Percentiles rank a stretch among this genome's conserved stretches.
These are phyloP conservation scores for Phylloscopus trochilus DNA, from an alignment of 2,113 vertebrate genomes.

Conservation along the genomic window DNA sequence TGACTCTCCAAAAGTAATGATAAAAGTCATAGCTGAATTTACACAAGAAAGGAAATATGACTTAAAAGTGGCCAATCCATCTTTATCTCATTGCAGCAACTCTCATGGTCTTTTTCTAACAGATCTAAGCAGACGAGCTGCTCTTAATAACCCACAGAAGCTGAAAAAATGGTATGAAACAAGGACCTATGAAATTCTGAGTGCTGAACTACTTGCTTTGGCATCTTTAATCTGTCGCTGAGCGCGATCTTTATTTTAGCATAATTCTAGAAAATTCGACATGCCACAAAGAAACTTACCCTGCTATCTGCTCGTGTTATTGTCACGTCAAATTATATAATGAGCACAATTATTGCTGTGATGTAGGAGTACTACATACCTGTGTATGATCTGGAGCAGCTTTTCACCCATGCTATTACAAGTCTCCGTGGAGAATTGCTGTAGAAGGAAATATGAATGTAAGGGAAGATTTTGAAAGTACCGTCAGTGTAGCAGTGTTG, in stretches of 20 bases:
- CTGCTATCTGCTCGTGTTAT: not conserved
- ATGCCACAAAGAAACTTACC: not conserved
- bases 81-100: slow-evolving; percentile 26
- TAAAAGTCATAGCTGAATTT: slow-evolving; percentile 45
- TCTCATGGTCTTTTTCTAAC: not conserved
- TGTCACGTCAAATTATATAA: not conserved
- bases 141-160: slow-evolving; percentile 18
- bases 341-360: not conserved
- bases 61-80: slow-evolving; percentile 47
- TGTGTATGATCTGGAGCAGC: not conserved
- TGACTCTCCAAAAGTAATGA: slow-evolving; percentile 11
- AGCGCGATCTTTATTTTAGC: not conserved
- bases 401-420: not conserved
- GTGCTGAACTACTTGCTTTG: not conserved
- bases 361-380: not conserved
- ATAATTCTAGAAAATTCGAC: not conserved
- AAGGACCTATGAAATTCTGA: slow-evolving; percentile 11
- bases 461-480: not conserved
- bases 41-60: slow-evolving; percentile 55
- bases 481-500: not conserved
- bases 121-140: not conserved
- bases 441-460: not conserved
- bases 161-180: not conserved
- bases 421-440: not conserved
- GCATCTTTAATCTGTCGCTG: not conserved